phyloP scores from a whole-genome alignment of 1,140 invertebrate genomes.

The Ceratina japonica region DNA sequence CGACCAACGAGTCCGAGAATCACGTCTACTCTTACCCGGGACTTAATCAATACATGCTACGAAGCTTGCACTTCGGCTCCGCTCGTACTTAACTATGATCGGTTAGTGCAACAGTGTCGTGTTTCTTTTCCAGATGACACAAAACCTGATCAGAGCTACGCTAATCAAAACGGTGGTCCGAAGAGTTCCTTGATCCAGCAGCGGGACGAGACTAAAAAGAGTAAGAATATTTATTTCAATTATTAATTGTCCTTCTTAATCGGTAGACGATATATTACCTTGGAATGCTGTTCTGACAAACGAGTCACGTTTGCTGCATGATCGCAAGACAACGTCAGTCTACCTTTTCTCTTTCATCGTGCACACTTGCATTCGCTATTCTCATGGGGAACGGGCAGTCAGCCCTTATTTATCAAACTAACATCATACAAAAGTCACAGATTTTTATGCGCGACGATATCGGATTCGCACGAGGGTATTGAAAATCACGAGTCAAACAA shows the following conservation, averaged over 20 bases:
- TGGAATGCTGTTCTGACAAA: conserved; percentile 45
- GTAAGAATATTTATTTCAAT: conserved; percentile 56
- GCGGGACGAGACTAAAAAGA: conserved; percentile 57
- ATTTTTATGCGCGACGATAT: too few relatives aligned
- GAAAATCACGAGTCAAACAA: too few relatives aligned
- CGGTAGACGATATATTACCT: conserved; percentile 21
- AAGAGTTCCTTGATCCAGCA: conserved; percentile 62
- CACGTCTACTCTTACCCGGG: background rate
- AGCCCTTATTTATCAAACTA: too few relatives aligned
- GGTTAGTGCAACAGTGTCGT: background rate
- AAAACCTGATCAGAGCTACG: conserved; percentile 64
- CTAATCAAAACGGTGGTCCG: conserved; percentile 69
- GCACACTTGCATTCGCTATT: conserved; percentile 20
- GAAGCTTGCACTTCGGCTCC: too few relatives aligned
- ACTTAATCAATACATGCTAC: background rate
- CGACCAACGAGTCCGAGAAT: too few relatives aligned
- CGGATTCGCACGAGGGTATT: too few relatives aligned
- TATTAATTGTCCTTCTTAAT: background rate
- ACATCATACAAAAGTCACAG: background rate
- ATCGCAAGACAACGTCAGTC: conserved; percentile 17
- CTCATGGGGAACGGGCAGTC: background rate
- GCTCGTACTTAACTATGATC: too few relatives aligned
- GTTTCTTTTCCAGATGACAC: conserved; percentile 68
- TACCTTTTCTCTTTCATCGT: conserved; percentile 22
- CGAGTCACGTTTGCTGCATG: conserved; percentile 60